Evolutionary conservation across 2,797 vertebrate genomes (phyloP), one percentile per base, ranked within the genome.

Genomic region (Hoplostethus mediterraneus): DNA sequence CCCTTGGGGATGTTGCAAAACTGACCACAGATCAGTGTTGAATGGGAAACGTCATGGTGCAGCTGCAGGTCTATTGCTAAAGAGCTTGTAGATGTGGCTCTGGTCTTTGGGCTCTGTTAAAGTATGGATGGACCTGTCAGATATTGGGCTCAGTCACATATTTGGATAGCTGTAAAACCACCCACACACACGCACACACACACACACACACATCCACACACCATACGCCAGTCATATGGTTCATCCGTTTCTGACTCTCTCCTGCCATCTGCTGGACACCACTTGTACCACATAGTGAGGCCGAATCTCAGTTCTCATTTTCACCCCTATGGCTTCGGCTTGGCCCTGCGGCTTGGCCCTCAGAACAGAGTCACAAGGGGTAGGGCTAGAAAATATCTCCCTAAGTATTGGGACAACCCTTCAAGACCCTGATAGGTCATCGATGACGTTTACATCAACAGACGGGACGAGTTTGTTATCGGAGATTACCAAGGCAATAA

Each of bases 201-300:
- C 13, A 9, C 17, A 14, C n/a, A 48, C 6, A 38, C 13, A 28
- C 11, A 40, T 16, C n/a, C 21, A 52, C 5, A 52, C 10, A 8
- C n/a, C 12, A 21, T 36, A 9, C 12, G 40, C 13, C 28, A 3
- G 31, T 44, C 5, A 4, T 49, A 51, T 2, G 2, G 44, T 44
- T 60, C 30, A 45, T 54, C 49, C 2, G 4, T 49, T 36, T 58
- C 16, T 61, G 17, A 28, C 25, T 59, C 64, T 89, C 60, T 90
- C 73, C 79, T 81, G 25, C 86, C 85, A 48, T 63, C 87, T 88
- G 70, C 67, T 87, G 89, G 81, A 12, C 0, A 5, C 17, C 33
- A 11, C 33, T 33, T 21, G 21, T 21, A 21, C 21, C 21, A 21
- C 21, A 21, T 21, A 21, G 21, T 21, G n/a, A n/a, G n/a, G n/a